These are phyloP conservation scores for Aphelenchoides besseyi DNA, from an alignment of 1,140 invertebrate species.

Conservation along the genomic window DNA sequence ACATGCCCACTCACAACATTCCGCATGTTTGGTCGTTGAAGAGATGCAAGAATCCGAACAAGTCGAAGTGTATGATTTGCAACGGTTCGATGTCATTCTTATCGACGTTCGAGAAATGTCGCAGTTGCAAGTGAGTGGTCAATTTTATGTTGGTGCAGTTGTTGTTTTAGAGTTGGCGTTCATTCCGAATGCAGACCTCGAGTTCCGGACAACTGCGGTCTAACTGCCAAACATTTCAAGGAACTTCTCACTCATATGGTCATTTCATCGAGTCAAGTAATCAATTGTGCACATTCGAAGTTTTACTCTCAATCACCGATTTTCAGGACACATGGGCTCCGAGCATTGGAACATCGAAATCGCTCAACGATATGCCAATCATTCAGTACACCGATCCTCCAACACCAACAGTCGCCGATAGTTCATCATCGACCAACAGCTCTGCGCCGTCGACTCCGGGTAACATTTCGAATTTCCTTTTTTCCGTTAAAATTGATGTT, in stretches of 20 bases:
- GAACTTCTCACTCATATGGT: constrained; percentile 49
- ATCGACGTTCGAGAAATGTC: constrained; percentile 46
- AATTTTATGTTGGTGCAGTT: constrained; percentile 19
- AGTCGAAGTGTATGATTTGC: constrained; percentile 41
- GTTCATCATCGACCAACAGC: constrained; percentile 42
- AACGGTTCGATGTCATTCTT: constrained; percentile 34
- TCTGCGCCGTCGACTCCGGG: constrained; percentile 41
- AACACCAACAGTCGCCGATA: constrained; percentile 34
- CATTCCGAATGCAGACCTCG: constrained; percentile 42
- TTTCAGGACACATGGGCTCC: constrained; percentile 52
- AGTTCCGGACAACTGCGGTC: constrained; percentile 50
- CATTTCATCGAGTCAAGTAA: constrained; percentile 44
- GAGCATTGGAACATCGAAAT: constrained; percentile 44
- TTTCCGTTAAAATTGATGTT: neutral
- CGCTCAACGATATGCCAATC: constrained; percentile 45
- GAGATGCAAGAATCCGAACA: constrained; percentile 50
- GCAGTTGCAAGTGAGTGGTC: constrained; percentile 47
- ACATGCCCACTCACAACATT: constrained; percentile 21
- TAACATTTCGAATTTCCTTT: neutral
- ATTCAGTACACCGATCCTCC: constrained; percentile 30
- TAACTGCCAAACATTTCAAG: constrained; percentile 50
- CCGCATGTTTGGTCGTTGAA: constrained; percentile 27
- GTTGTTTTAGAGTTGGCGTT: constrained; percentile 34
- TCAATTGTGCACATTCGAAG: neutral
- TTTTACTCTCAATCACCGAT: neutral